Evolutionary conservation across 2,888 invertebrate species (phyloP).

Genomic region (Phortica magna): DNA sequence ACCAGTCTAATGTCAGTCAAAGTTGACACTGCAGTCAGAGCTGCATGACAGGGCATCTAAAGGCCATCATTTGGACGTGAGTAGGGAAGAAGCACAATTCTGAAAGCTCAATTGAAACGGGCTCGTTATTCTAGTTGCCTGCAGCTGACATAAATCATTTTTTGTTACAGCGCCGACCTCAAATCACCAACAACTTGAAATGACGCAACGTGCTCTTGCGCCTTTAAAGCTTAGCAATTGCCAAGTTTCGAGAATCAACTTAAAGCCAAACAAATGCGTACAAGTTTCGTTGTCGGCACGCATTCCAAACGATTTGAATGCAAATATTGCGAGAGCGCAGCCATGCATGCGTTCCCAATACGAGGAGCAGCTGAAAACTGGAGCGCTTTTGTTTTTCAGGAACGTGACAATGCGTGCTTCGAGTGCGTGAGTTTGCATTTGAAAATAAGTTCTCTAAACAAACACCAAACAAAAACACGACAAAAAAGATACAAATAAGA

Average conservation of each 20-base stretch:
- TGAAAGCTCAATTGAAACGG: neutral
- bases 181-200: neutral
- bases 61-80: slow-evolving; percentile 17
- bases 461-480: too few species aligned
- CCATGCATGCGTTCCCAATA: neutral
- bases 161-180: neutral
- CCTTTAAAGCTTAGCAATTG: neutral
- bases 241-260: neutral
- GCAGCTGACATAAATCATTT: slow-evolving; percentile 24
- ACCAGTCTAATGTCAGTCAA: slow-evolving; percentile 27
- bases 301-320: slow-evolving; percentile 19
- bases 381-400: neutral
- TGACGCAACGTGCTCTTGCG: too few species aligned
- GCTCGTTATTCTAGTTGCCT: neutral
- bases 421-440: too few species aligned
- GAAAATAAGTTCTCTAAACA: too few species aligned
- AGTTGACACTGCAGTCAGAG: slow-evolving; percentile 14
- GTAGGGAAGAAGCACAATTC: neutral
- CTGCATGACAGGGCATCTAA: slow-evolving; percentile 27
- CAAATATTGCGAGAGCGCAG: neutral
- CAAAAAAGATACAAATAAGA: neutral
- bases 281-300: neutral
- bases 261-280: neutral
- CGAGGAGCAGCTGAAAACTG: neutral
- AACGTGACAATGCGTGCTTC: neutral